Conservation (phyloP, 2,888 invertebrate species). For the Muscina levida region DNA sequence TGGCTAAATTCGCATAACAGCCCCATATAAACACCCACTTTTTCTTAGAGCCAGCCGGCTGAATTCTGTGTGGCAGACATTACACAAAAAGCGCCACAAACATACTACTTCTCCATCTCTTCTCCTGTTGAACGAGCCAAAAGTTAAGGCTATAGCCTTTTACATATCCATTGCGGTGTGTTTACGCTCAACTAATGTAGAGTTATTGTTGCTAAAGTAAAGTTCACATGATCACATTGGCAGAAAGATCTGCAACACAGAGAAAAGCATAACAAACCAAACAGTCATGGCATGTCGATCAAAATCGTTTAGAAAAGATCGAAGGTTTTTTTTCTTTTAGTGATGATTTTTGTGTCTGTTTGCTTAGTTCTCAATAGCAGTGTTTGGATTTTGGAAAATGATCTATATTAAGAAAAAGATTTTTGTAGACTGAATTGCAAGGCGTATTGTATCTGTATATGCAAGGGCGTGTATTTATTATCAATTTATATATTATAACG, state of each 20-base stretch:
- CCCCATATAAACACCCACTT: conserved; percentile 63
- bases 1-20: conserved; percentile 64
- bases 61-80: neutral
- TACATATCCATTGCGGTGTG: no score
- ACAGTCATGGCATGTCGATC: conserved; percentile 1
- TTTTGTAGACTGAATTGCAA: no score
- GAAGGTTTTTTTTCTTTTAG: conserved; percentile 26
- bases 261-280: neutral
- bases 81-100: conserved; percentile 27
- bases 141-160: no score
- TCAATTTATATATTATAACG: no score
- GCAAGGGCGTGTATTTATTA: no score
- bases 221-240: no score
- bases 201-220: no score
- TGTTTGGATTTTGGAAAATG: neutral
- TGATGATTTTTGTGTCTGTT: no score
- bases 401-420: neutral
- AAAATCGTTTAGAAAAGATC: neutral
- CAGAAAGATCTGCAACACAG: no score
- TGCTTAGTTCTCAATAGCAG: neutral
- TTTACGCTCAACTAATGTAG: no score
- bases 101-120: neutral
- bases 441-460: no score
- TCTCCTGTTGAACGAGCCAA: no score
- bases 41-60: conserved; percentile 1